Evolutionary conservation across 2,113 vertebrate species (phyloP), one percentile per base, ranked within the genome.

Genomic region (Pogona vitticeps): DNA sequence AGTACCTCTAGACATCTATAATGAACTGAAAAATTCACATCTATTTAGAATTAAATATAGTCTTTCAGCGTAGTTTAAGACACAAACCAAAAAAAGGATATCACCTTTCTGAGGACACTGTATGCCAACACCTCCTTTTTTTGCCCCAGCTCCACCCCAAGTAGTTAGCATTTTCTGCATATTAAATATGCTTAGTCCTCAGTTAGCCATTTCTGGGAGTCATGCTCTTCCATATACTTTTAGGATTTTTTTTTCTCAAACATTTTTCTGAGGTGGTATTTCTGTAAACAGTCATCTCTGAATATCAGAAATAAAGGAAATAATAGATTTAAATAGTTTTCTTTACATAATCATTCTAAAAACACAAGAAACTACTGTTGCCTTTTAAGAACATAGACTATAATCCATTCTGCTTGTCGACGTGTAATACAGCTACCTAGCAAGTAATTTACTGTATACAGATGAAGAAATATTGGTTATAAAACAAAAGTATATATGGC

Each of bases 371-470:
- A 88, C 18, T 0, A 46, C 38, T 2, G 26, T 21, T 89, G 42
- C 0, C 21, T 67, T 65, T 17, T 3, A 90, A 71, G 40, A 89
- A 86, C 17, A 59, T 63, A 13, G 31, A 80, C 33, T 63, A 21
- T 56, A 88, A 84, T 17, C 23, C 26, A 63, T 38, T 76, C 79
- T 76, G 38, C 82, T 40, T 15, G 0, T 31, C 84, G 84, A 8
- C 58, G 38, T 76, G 42, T 3, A 71, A 20, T 56, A 8, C 52
- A 80, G 20, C 13, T 89, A 78, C 31, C 40, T 9, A 83, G 79
- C 36, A 52, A 88, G 68, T 31, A 89, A 3, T 38, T 89, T 9
- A 80, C 90, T 90, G 88, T 61, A 85, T 2, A 82, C 0, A 80
- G 7, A 70, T 12, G 23, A 13, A 33, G 33, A 65, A n/a, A 77